phyloP scores from a whole-genome alignment of 2,888 invertebrate species.

The Caenorhabditis doughertyi region DNA sequence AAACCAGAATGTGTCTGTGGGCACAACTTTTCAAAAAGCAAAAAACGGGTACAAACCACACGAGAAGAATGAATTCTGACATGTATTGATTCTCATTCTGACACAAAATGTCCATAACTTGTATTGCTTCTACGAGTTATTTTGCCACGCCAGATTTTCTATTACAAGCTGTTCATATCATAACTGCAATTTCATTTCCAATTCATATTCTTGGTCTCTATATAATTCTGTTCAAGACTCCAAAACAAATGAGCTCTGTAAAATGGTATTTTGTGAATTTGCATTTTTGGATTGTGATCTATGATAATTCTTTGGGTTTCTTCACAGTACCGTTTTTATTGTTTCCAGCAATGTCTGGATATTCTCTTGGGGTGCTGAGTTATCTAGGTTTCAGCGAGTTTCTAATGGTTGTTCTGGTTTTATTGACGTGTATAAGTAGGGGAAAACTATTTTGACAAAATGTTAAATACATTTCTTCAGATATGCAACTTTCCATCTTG shows the following conservation, averaged over 20 bases:
- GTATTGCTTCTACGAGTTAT: background rate
- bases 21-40: too few relatives aligned
- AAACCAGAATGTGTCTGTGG: too few relatives aligned
- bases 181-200: background rate
- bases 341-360: background rate
- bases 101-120: background rate
- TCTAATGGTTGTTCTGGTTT: background rate
- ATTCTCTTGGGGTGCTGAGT: background rate
- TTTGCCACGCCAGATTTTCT: background rate
- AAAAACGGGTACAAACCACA: too few relatives aligned
- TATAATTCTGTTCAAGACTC: slow-evolving; percentile 5
- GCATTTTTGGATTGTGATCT: slow-evolving; percentile 5
- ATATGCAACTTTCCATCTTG: background rate
- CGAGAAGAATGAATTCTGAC: too few relatives aligned
- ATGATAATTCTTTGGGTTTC: slow-evolving; percentile 3
- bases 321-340: background rate
- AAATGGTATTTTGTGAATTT: slow-evolving; percentile 18
- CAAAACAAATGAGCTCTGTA: slow-evolving; percentile 5
- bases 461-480: too few relatives aligned
- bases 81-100: too few relatives aligned
- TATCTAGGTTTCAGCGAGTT: background rate
- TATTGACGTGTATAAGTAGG: background rate
- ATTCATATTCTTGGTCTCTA: background rate
- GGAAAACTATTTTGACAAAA: background rate
- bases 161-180: background rate